Evolutionary conservation across 53 echinoderm and acorn worm species (phyloP), one percentile per base, ranked within the genome.

Genomic region (Arbacia lixula): DNA sequence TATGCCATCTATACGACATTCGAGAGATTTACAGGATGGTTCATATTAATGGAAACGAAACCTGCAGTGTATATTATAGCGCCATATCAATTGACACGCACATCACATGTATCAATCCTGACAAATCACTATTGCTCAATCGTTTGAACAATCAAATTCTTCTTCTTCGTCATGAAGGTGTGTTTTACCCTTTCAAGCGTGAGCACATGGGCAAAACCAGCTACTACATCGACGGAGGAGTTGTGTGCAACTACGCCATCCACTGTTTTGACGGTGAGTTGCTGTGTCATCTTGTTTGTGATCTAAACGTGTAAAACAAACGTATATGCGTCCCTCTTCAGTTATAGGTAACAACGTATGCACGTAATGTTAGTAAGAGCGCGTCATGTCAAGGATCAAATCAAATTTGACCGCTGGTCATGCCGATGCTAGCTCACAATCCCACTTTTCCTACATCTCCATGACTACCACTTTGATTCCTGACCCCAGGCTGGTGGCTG

Each of bases 101-200:
- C n/a, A n/a, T n/a, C n/a, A n/a, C n/a, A n/a, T n/a, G n/a, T n/a
- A n/a, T n/a, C n/a, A n/a, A n/a, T n/a, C n/a, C n/a, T n/a, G n/a
- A n/a, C n/a, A n/a, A n/a, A n/a, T n/a, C n/a, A n/a, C n/a, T n/a
- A n/a, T n/a, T n/a, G n/a, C n/a, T 3, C 6, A 57, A 22, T 57
- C 26, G 28, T 57, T 57, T 19, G 0, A 19, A 57, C 6, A 57
- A 57, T 26, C 2, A 57, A 19, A 19, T 5, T 57, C 5, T 25
- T 25, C 2, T 65, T 36, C 37, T 36, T 71, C 36, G 34, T 4
- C 25, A 3, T 51, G 4, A 43, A 92, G 92, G 88, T 41, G 79
- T 92, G 21, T 92, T 77, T 62, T 85, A 63, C 36, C 85, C 85
- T 11, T 87, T 88, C 10, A 67, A 86, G 49, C 85, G 72, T 40